These are phyloP conservation scores for Plebejus argus DNA, from an alignment of 2,888 invertebrate species.

Conservation along the genomic window DNA sequence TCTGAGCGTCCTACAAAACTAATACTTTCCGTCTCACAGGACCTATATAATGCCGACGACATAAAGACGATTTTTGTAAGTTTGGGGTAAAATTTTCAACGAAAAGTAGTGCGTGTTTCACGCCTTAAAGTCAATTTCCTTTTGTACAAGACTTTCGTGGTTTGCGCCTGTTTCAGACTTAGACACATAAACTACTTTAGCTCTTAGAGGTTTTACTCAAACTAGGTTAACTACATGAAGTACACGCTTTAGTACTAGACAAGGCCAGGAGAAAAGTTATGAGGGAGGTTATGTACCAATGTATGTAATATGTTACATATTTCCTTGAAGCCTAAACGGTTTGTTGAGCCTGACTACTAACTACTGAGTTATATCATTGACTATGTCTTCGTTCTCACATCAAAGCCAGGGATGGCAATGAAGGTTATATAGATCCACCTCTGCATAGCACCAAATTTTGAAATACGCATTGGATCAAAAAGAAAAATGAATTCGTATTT, in stretches of 20 bases:
- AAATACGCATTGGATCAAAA: too few species aligned
- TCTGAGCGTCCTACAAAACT: neutral
- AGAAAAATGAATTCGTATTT: too few species aligned
- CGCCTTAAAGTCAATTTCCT: slow-evolving; percentile 22
- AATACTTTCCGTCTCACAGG: neutral
- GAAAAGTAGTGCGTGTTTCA: slow-evolving; percentile 2
- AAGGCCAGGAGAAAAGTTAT: neutral
- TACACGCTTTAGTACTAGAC: neutral
- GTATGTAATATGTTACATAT: too few species aligned
- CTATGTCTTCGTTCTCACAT: too few species aligned
- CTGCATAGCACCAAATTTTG: too few species aligned
- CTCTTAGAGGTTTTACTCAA: neutral
- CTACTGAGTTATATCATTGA: too few species aligned
- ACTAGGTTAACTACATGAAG: slow-evolving; percentile 3
- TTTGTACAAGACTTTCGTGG: neutral
- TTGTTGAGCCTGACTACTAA: too few species aligned
- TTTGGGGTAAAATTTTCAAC: neutral
- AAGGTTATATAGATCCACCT: too few species aligned
- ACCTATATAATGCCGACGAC: neutral
- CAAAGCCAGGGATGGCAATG: too few species aligned
- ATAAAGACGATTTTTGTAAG: neutral
- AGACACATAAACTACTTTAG: slow-evolving; percentile 5
- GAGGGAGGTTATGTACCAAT: neutral
- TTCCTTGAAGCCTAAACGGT: too few species aligned
- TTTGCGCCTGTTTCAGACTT: neutral